These are phyloP conservation scores for Mixornis gularis DNA, from an alignment of 2,113 vertebrate species.

Conservation along the genomic window DNA sequence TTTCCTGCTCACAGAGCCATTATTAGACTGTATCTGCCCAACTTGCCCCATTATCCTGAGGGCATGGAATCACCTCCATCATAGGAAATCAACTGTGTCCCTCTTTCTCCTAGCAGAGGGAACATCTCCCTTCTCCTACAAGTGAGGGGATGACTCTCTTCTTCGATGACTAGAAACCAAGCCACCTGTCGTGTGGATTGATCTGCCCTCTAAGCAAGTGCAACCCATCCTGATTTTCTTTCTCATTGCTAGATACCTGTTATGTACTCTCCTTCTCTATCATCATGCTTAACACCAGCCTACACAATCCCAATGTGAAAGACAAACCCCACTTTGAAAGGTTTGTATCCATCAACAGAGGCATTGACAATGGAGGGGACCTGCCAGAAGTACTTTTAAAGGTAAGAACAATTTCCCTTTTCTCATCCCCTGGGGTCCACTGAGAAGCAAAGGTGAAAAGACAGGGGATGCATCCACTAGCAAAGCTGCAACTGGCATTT, in stretches of 20 bases:
- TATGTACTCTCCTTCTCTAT: conserved; percentile 94
- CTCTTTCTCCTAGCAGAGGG: not conserved
- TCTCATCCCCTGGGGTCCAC: not conserved
- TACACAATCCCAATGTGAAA: conserved; percentile 95
- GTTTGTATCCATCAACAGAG: conserved; percentile 90
- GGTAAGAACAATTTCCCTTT: conserved; percentile 67
- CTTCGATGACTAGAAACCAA: not conserved
- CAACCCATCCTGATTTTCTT: not conserved
- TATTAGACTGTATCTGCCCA: not conserved
- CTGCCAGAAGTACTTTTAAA: conserved; percentile 83
- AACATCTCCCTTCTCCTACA: not conserved
- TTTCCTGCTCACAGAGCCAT: not conserved
- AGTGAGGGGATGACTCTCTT: not conserved
- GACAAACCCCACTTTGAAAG: conserved; percentile 88
- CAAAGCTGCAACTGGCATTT: not conserved
- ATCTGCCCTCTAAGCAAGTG: not conserved
- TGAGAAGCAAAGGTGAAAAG: not conserved
- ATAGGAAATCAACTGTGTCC: not conserved
- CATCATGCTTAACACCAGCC: conserved; percentile 97
- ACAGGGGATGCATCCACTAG: not conserved
- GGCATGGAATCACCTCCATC: not conserved
- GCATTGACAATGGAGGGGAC: conserved; percentile 86
- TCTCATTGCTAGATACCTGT: conserved; percentile 83
- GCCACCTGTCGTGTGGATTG: not conserved
- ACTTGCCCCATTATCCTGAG: not conserved